Percentiles rank a stretch among this genome's conserved stretches.
phyloP scores from a whole-genome alignment of 2,888 invertebrate species.

The Myopa tessellatipennis region DNA sequence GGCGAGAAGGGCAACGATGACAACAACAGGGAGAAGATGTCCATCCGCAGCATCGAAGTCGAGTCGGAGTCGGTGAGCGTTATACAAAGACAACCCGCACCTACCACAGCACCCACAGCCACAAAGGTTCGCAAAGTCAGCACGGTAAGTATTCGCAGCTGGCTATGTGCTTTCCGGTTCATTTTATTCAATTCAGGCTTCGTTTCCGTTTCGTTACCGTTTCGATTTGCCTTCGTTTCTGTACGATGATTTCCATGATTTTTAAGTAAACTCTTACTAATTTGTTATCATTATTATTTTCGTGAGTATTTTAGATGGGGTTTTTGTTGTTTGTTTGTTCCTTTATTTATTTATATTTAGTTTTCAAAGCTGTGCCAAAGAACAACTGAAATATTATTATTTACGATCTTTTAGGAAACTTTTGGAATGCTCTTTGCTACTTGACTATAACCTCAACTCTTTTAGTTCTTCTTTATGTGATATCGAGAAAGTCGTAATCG shows the following conservation, averaged over 20 bases:
- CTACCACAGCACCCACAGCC: slow-evolving; percentile 69
- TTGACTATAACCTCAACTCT: slow-evolving; percentile 25
- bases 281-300: slow-evolving; percentile 33
- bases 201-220: slow-evolving; percentile 36
- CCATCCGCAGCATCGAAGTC: slow-evolving; percentile 88
- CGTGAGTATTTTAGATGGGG: slow-evolving; percentile 8
- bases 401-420: slow-evolving; percentile 39
- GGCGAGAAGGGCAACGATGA: slow-evolving; percentile 91
- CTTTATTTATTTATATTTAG: slow-evolving; percentile 36
- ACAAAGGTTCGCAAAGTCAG: slow-evolving; percentile 90
- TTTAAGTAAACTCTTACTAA: neutral
- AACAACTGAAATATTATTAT: slow-evolving; percentile 31
- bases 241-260: slow-evolving; percentile 12
- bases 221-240: neutral
- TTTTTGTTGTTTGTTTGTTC: slow-evolving; percentile 41
- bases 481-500: neutral
- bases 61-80: slow-evolving; percentile 93
- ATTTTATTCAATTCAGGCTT: slow-evolving; percentile 47
- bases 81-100: slow-evolving; percentile 71
- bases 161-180: slow-evolving; percentile 58
- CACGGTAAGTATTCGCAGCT: slow-evolving; percentile 80
- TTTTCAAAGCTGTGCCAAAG: slow-evolving; percentile 31
- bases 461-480: slow-evolving; percentile 2
- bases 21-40: slow-evolving; percentile 91
- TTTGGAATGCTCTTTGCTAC: slow-evolving; percentile 45